phyloP scores from a whole-genome alignment of 2,888 invertebrate genomes.

The Anticlea derivata region DNA sequence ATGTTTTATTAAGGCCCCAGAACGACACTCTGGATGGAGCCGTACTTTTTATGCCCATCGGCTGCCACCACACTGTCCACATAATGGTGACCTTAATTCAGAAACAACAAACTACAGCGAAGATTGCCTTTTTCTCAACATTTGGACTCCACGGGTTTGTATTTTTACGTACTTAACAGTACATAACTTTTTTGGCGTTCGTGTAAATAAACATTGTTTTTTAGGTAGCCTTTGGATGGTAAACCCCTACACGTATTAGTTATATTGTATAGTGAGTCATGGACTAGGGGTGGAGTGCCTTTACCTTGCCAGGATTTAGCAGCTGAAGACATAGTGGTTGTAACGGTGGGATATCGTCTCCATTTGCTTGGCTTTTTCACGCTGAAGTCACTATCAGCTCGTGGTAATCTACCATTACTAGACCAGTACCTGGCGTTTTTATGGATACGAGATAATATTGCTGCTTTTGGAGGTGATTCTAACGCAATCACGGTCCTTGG shows the following conservation, averaged over 20 bases:
- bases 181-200: too few species aligned
- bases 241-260: conserved; percentile 87
- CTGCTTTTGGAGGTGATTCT: conserved; percentile 91
- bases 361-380: conserved; percentile 89
- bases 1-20: conserved; percentile 83
- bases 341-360: conserved; percentile 87
- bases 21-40: conserved; percentile 88
- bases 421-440: conserved; percentile 92
- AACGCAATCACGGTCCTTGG: conserved; percentile 91
- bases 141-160: conserved; percentile 92
- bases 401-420: conserved; percentile 93
- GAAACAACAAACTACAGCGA: conserved; percentile 78
- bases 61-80: conserved; percentile 88
- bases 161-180: neutral
- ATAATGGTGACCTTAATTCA: conserved; percentile 59
- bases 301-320: conserved; percentile 89
- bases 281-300: conserved; percentile 76
- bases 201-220: conserved; percentile 44
- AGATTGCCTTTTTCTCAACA: conserved; percentile 95
- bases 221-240: conserved; percentile 77
- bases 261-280: conserved; percentile 87
- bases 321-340: conserved; percentile 87
- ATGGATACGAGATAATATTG: conserved; percentile 91
- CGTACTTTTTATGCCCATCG: conserved; percentile 87
- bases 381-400: conserved; percentile 79